Evolutionary conservation across 1,140 invertebrate genomes (phyloP), one percentile per base, ranked within the genome.

Genomic region (Trypoxylus dichotomus): DNA sequence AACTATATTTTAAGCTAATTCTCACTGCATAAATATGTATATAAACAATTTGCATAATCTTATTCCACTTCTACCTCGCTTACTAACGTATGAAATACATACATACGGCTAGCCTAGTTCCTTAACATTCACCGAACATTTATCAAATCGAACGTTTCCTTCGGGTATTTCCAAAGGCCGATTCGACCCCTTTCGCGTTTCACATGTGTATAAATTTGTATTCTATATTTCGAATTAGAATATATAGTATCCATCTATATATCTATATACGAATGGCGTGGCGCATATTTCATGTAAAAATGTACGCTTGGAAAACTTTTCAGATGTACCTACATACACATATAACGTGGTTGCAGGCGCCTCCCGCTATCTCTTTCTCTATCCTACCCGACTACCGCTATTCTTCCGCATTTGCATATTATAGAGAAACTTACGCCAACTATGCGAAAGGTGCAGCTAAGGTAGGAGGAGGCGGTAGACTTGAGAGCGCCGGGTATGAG

Each of bases 161-260:
- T 74, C 32, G 84, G 83, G 84, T 84, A 85, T 85, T 81, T n/a
- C 43, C 43, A 82, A 83, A 84, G 76, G 80, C 77, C 79, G 81
- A 81, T 79, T 77, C 77, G 43, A 47, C 43, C 10, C 11, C 11
- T 2, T n/a, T 13, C 43, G 43, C n/a, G n/a, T n/a, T 47, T 47
- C 43, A 47, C 43, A 47, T 47, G 83, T 83, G 84, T 85, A 85
- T 85, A 85, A 85, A 85, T 85, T 85, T 85, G 84, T 85, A 85
- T 85, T 85, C 84, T 85, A 85, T 85, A 85, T 85, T 85, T 85
- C 83, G 84, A 85, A 85, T 85, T 85, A 85, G 84, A 85, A 85
- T 85, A 85, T 85, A 84, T 32, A 32, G 32, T 32, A 32, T 32
- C 2, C 32, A 32, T 32, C 2, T 7, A 32, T 32, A 32, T 32